Evolutionary conservation across 2,113 vertebrate genomes (phyloP).

Genomic region (Pungitius pungitius): DNA sequence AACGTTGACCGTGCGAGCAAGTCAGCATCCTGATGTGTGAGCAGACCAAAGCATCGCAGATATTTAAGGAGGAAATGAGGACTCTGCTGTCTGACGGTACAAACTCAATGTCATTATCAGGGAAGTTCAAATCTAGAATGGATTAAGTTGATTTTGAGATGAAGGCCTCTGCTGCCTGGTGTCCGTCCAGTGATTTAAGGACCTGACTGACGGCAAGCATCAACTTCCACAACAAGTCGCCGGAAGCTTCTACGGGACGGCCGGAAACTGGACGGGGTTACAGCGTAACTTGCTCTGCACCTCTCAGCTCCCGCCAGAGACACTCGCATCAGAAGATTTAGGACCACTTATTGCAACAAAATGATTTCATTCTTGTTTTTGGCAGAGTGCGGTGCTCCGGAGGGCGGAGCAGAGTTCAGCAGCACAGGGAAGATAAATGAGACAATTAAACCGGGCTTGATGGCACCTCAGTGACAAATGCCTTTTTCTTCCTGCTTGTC

Average conservation of each 20-base stretch:
- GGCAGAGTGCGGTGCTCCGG: conserved; percentile 14
- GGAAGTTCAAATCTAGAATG: neutral
- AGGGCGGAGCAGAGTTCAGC: conserved; percentile 35
- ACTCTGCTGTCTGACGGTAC: neutral
- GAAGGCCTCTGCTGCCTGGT: neutral
- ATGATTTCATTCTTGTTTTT: conserved; percentile 39
- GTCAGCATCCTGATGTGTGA: neutral
- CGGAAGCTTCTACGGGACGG: conserved; percentile 11
- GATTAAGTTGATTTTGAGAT: neutral
- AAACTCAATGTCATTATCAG: neutral
- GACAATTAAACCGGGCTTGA: conserved; percentile 63
- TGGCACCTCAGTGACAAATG: conserved; percentile 73
- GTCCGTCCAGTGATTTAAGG: neutral
- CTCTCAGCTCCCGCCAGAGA: conserved; percentile 9
- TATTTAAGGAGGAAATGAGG: neutral
- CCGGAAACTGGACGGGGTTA: conserved; percentile 1
- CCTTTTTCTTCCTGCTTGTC: conserved; percentile 62
- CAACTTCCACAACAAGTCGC: conserved; percentile 7
- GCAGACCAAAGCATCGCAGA: neutral
- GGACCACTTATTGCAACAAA: conserved; percentile 16
- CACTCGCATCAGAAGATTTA: conserved; percentile 5
- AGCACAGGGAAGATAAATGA: conserved; percentile 64
- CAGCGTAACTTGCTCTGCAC: neutral
- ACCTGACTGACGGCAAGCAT: neutral
- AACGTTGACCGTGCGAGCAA: neutral